phyloP scores from a whole-genome alignment of 2,888 invertebrate species.

The Ypsolopha scabrella region DNA sequence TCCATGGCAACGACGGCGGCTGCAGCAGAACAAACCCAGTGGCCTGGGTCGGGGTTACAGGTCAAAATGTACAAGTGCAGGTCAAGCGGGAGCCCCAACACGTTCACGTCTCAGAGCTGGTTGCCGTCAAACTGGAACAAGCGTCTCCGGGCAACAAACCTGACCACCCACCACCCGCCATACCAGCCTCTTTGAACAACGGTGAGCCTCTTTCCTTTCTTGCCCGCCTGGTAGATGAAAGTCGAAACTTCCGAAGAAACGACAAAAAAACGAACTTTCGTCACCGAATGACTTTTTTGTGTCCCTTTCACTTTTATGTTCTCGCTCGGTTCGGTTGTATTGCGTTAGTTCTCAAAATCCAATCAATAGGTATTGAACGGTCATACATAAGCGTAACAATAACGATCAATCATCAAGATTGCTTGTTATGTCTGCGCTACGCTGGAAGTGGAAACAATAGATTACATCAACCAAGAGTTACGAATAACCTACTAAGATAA shows the following conservation, averaged over 20 bases:
- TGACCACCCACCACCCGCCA: constrained; percentile 46
- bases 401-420: neutral
- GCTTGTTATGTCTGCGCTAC: neutral
- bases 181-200: constrained; percentile 58
- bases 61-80: constrained; percentile 63
- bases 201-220: constrained; percentile 25
- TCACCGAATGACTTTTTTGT: neutral
- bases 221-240: constrained; percentile 1
- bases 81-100: constrained; percentile 76
- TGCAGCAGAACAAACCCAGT: constrained; percentile 80
- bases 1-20: constrained; percentile 65
- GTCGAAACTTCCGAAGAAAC: constrained; percentile 1
- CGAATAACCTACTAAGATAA: no score
- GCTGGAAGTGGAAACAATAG: neutral
- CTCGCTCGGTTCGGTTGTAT: neutral
- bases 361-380: neutral
- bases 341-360: neutral
- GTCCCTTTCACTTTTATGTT: neutral
- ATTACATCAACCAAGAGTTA: neutral
- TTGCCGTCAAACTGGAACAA: constrained; percentile 75
- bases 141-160: constrained; percentile 74
- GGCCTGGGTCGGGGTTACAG: constrained; percentile 68
- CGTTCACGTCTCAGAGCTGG: constrained; percentile 70
- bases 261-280: constrained; percentile 1
- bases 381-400: neutral